Conservation (phyloP, 1,140 invertebrate species). For the Leptinotarsa undecemlineata region DNA sequence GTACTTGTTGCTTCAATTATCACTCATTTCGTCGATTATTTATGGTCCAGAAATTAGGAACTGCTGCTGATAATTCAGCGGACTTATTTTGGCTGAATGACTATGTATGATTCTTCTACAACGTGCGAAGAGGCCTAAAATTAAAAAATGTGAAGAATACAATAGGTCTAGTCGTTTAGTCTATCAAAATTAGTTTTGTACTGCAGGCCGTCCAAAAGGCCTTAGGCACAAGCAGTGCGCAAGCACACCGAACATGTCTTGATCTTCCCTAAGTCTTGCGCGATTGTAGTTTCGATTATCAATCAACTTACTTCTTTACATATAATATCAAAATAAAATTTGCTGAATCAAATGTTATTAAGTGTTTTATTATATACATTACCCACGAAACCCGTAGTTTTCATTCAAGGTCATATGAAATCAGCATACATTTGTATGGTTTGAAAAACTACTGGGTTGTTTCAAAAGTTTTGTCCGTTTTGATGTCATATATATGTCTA, state of each 20-base stretch:
- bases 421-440: too few species aligned
- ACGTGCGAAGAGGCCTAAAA: slow-evolving; percentile 42
- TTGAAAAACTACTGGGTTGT: too few species aligned
- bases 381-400: too few species aligned
- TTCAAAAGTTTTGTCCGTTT: too few species aligned
- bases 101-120: slow-evolving; percentile 12
- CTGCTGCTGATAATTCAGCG: too few species aligned
- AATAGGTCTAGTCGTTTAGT: slow-evolving; percentile 43
- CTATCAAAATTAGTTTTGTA: slow-evolving; percentile 30
- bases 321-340: slow-evolving; percentile 50
- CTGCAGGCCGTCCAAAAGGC: slow-evolving; percentile 36
- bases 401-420: too few species aligned
- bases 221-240: slow-evolving; percentile 23
- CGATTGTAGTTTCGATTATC: slow-evolving; percentile 45
- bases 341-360: slow-evolving; percentile 40
- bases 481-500: too few species aligned
- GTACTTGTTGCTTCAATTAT: slow-evolving; percentile 15
- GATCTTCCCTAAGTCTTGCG: slow-evolving; percentile 51
- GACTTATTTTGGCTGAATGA: neutral
- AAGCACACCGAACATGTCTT: slow-evolving; percentile 37
- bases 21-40: neutral
- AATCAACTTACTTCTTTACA: slow-evolving; percentile 50
- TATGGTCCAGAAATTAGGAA: too few species aligned
- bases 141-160: slow-evolving; percentile 30
- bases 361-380: neutral